These are phyloP conservation scores for Gymnothorax reevesii DNA, from an alignment of 2,797 vertebrate species.

Conservation along the genomic window DNA sequence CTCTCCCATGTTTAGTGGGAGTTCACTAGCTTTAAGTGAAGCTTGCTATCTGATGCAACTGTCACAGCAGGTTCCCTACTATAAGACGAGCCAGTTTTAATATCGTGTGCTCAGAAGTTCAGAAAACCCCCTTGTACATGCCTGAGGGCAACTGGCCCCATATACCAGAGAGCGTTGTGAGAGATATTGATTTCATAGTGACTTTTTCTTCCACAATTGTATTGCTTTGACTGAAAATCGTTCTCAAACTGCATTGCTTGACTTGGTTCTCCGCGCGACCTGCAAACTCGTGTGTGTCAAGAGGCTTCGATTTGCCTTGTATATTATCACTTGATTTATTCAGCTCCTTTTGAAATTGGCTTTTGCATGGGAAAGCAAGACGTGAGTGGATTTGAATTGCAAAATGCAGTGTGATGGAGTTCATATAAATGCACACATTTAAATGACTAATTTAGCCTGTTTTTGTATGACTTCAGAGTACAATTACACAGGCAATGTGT, in stretches of 20 bases:
- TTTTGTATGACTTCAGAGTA: background rate
- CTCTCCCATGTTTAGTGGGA: background rate
- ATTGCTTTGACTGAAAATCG: background rate
- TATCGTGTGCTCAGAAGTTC: background rate
- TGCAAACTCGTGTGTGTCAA: background rate
- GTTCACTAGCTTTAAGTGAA: background rate
- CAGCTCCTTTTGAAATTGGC: background rate
- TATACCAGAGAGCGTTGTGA: background rate
- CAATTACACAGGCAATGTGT: background rate
- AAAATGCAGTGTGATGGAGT: background rate
- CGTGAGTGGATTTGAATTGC: background rate
- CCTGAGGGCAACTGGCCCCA: background rate
- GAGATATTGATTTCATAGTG: background rate
- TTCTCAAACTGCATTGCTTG: background rate
- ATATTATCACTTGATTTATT: background rate
- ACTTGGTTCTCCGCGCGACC: background rate
- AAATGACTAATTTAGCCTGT: background rate
- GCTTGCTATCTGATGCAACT: background rate
- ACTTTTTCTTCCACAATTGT: background rate
- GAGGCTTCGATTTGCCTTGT: background rate
- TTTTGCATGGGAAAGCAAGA: background rate
- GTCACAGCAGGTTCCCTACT: background rate
- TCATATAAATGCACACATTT: background rate
- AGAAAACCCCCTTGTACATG: background rate
- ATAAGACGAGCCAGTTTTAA: background rate